A percentile compares a stretch with the other conserved stretches of the same genome.
Evolutionary conservation across 2,113 vertebrate species (phyloP).

Genomic region (Tragelaphus scriptus): DNA sequence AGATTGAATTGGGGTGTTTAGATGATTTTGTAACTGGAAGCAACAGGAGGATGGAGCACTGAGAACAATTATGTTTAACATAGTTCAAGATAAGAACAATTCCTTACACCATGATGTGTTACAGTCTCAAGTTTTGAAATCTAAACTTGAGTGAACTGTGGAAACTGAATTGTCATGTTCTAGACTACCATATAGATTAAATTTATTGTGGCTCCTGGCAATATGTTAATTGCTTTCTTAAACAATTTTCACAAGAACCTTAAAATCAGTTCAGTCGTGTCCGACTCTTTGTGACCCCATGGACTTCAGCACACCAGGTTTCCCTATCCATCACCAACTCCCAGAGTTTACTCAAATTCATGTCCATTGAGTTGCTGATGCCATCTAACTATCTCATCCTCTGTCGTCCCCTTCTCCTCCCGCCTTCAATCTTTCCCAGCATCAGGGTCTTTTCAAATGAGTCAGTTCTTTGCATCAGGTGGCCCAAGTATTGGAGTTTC

Average conservation of each 20-base stretch:
- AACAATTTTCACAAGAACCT: neutral
- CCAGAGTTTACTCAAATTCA: no score
- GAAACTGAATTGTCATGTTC: neutral
- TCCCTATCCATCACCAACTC: no score
- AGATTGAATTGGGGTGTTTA: neutral
- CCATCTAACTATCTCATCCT: no score
- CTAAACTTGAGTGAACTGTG: neutral
- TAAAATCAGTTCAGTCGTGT: no score
- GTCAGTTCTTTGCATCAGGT: no score
- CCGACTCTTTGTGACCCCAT: no score
- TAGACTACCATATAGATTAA: neutral
- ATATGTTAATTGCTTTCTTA: conserved; percentile 36
- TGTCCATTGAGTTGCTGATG: no score
- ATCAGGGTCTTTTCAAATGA: no score
- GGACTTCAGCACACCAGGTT: no score
- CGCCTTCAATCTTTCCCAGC: no score
- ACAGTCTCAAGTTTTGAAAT: neutral
- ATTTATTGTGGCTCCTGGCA: neutral
- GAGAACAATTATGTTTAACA: neutral
- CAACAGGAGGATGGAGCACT: neutral
- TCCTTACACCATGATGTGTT: neutral
- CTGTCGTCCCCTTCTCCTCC: no score
- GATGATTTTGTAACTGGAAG: neutral
- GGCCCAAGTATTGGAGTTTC: no score
- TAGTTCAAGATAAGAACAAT: neutral